Evolutionary conservation across 2,113 vertebrate genomes (phyloP).

Genomic region (Alethe diademata): DNA sequence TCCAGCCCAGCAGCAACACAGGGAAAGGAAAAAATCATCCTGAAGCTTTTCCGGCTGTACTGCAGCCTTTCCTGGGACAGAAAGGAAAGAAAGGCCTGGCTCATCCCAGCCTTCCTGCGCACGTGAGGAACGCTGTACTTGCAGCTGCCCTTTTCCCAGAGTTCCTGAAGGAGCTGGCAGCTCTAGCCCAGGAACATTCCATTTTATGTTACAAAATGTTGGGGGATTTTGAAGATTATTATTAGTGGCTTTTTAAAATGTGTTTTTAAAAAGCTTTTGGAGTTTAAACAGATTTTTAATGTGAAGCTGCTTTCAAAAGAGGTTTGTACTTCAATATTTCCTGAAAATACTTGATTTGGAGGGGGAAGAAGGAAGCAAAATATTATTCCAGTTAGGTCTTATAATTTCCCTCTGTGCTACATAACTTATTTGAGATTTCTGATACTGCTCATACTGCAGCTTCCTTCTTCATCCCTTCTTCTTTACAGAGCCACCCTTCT

Average conservation of each 20-base stretch:
- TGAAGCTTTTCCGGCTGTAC: slow-evolving; percentile 61
- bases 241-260: slow-evolving; percentile 4
- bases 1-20: slow-evolving; percentile 54
- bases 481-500: background rate
- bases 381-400: slow-evolving; percentile 37
- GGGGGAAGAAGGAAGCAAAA: background rate
- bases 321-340: slow-evolving; percentile 68
- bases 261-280: slow-evolving; percentile 23
- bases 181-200: slow-evolving; percentile 94
- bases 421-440: background rate
- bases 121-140: slow-evolving; percentile 83
- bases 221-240: slow-evolving; percentile 79
- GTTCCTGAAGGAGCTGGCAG: slow-evolving; percentile 96
- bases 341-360: slow-evolving; percentile 78
- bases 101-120: slow-evolving; percentile 77
- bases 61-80: slow-evolving; percentile 72
- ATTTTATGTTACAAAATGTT: slow-evolving; percentile 85
- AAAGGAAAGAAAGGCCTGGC: slow-evolving; percentile 70
- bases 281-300: slow-evolving; percentile 53
- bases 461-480: background rate
- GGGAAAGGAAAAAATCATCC: slow-evolving; percentile 59
- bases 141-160: slow-evolving; percentile 92
- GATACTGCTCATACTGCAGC: background rate
- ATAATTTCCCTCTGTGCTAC: background rate
- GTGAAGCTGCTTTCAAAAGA: slow-evolving; percentile 69